Evolutionary conservation across 2,888 invertebrate genomes (phyloP), one percentile per base, ranked within the genome.

Genomic region (Hylaea fasciaria): DNA sequence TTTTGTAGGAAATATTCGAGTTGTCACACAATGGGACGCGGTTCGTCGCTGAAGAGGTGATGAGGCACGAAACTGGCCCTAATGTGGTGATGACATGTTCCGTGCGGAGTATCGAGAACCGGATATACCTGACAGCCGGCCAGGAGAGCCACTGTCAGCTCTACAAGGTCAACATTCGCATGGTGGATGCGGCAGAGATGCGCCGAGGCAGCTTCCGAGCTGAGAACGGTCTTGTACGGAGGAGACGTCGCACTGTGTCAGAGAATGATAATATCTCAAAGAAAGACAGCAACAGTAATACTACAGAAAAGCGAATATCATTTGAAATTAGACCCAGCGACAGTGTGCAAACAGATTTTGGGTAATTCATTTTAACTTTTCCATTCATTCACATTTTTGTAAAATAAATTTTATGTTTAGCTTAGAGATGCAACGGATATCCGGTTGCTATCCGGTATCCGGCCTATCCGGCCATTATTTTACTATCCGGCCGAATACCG

Each of bases 61-160:
- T 96, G 80, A 94, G 97, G 54, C 96, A 97, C 81, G 97, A 98
- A 85, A 98, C 98, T 0, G 97, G 97, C 1, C 94, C 95, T 0
- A 96, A 95, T 78, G 97, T 97, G 49, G 97, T 98, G 0, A 98
- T 98, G 98, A 98, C 98, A 79, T 96, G 97, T 81, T 95, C 96
- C 0, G 94, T 96, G 5, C 94, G 94, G 62, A 95, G 94, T 70
- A 93, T 95, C 68, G 95, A 95, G 44, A 96, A 96, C 73, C 94
- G 95, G 75, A 95, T 95, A 12, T 96, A 95, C 86, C 88, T 98
- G 51, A 96, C 97, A 0, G 97, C 97, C 9, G 98, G 98, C 0
- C 97, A 98, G 87, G 98, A 98, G 88, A 97, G 96, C 67, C 96
- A 97, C 77, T 97, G 97, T 80, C 97, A 97, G 82, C 91, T 97